Conservation (phyloP, 2,797 vertebrate species). For the Macropus fuliginosus region DNA sequence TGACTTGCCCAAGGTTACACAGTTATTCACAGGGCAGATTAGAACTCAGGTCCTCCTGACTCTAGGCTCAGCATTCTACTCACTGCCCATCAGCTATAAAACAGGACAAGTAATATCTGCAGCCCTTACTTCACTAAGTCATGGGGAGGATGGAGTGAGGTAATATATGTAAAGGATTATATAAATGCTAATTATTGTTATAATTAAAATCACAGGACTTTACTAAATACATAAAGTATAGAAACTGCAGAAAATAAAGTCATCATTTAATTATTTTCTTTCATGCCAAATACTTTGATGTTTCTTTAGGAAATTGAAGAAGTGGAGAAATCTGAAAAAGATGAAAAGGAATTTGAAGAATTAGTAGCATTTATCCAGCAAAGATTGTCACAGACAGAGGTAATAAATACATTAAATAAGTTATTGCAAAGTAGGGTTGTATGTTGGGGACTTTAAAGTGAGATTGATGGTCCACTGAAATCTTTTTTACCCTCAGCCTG, state of each 20-base stretch:
- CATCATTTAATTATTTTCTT: slow-evolving; percentile 38
- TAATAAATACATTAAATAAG: slow-evolving; percentile 79
- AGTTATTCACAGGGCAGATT: background rate
- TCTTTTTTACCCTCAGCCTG: slow-evolving; percentile 88
- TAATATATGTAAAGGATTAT: background rate
- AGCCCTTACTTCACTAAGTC: background rate
- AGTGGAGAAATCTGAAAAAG: slow-evolving; percentile 91
- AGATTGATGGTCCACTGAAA: slow-evolving; percentile 68
- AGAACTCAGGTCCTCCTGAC: background rate
- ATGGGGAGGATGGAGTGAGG: background rate
- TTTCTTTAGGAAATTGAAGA: slow-evolving; percentile 93
- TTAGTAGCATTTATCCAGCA: slow-evolving; percentile 98
- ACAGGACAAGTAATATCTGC: background rate
- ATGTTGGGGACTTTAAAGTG: slow-evolving; percentile 14
- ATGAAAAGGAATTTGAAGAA: slow-evolving; percentile 94
- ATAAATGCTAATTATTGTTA: background rate
- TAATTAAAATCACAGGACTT: background rate
- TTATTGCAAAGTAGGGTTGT: background rate
- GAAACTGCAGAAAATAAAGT: background rate
- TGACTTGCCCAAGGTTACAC: background rate
- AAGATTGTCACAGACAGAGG: slow-evolving; percentile 96
- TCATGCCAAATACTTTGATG: slow-evolving; percentile 56
- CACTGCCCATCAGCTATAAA: background rate
- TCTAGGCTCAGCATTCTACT: background rate
- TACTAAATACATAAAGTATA: background rate